Percentiles rank a stretch among this genome's conserved stretches.
Evolutionary conservation across 2,797 vertebrate species (phyloP).

Genomic region (Heterohyrax brucei): DNA sequence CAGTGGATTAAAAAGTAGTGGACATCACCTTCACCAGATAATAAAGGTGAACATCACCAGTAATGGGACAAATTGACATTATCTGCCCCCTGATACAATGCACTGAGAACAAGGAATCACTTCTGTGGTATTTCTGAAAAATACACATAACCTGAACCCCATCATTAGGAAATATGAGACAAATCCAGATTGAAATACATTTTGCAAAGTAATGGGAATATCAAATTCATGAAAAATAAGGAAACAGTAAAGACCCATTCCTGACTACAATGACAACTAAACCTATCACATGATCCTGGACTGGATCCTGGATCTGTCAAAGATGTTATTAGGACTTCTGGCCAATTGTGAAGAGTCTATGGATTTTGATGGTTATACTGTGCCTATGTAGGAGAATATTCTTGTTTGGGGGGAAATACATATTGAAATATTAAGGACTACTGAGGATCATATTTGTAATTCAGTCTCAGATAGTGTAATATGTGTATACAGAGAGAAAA

Average conservation of each 20-base stretch:
- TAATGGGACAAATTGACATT: not conserved
- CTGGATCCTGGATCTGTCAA: not conserved
- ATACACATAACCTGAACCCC: not conserved
- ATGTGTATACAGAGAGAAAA: not conserved
- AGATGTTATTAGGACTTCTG: not conserved
- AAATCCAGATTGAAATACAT: constrained; percentile 22
- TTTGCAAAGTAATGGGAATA: not conserved
- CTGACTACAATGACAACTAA: not conserved
- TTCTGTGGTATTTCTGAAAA: constrained; percentile 1
- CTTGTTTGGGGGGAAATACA: constrained; percentile 4
- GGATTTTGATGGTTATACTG: constrained; percentile 8
- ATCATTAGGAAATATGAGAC: not conserved
- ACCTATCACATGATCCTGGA: not conserved
- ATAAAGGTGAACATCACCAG: not conserved
- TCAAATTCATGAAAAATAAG: not conserved
- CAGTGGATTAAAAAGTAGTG: not conserved
- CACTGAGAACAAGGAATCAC: not conserved
- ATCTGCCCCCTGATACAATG: not conserved
- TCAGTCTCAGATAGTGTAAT: constrained; percentile 9
- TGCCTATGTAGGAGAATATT: not conserved
- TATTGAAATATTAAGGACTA: constrained; percentile 10
- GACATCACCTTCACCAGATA: not conserved
- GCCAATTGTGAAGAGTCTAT: not conserved
- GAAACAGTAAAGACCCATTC: not conserved
- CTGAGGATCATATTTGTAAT: not conserved